A percentile compares a stretch with the other conserved stretches of the same genome.
Conservation (phyloP, 2,113 vertebrate genomes). For the Machaerirhynchus nigripectus region DNA sequence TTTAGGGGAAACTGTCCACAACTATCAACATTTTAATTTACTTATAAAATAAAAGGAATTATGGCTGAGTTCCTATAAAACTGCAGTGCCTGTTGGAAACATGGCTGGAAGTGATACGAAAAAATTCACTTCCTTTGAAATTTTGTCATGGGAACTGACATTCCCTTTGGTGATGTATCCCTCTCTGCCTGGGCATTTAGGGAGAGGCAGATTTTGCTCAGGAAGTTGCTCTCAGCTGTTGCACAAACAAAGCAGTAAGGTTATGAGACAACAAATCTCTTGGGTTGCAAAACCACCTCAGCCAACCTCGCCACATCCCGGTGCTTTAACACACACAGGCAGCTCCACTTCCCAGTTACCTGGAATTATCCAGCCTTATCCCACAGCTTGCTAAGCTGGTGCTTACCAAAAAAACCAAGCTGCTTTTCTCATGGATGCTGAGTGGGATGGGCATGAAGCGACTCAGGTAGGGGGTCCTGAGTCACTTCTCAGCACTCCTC, state of each 20-base stretch:
- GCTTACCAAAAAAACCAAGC: background rate
- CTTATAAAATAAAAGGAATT: background rate
- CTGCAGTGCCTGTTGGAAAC: background rate
- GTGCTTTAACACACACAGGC: background rate
- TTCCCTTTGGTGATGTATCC: background rate
- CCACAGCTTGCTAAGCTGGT: background rate
- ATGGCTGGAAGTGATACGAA: background rate
- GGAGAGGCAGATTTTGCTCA: background rate
- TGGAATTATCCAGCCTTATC: background rate
- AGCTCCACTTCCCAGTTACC: background rate
- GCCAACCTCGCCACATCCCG: background rate
- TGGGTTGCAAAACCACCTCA: background rate
- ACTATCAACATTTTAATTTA: background rate
- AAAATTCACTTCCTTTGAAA: background rate
- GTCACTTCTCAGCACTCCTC: background rate
- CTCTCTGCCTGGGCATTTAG: background rate
- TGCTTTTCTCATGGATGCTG: background rate
- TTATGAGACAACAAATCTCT: background rate
- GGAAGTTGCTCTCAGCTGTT: background rate
- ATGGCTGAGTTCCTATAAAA: background rate
- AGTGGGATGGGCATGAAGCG: background rate
- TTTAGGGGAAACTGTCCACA: background rate
- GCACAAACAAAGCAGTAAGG: background rate
- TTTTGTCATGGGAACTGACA: background rate
- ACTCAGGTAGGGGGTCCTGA: background rate